Evolutionary conservation across 30 jellyfish, hydroid and myxozoan species (phyloP).

Genomic region (Turritopsis rubra): DNA sequence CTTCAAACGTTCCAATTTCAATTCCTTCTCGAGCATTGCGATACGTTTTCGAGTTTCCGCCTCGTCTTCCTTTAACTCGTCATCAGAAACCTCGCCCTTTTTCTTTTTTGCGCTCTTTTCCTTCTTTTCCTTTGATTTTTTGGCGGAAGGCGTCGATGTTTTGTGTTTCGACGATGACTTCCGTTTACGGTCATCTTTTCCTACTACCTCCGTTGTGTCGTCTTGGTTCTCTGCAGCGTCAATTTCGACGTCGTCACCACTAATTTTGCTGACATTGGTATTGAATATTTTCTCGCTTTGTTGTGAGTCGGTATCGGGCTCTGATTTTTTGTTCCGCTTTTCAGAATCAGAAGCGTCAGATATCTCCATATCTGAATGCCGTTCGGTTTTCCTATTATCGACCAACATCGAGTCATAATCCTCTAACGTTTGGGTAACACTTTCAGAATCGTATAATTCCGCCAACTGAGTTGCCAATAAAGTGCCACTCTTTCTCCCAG

Average conservation of each 20-base stretch:
- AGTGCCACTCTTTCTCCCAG: not conserved
- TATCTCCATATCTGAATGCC: conserved; percentile 34
- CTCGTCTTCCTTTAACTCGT: conserved; percentile 6
- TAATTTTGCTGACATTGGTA: not conserved
- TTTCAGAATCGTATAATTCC: not conserved
- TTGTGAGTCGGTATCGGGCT: not conserved
- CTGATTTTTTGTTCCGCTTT: not conserved
- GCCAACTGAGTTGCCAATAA: not conserved
- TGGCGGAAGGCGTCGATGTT: not conserved
- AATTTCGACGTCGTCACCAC: not conserved
- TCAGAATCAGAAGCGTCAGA: conserved; percentile 26
- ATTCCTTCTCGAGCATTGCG: conserved; percentile 20
- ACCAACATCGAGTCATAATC: conserved; percentile 25
- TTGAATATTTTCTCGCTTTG: not conserved
- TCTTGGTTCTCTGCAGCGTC: not conserved
- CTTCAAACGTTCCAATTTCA: conserved; percentile 31
- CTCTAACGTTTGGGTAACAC: conserved; percentile 3
- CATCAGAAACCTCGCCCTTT: conserved; percentile 14
- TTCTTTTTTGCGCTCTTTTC: not conserved
- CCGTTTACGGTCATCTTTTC: not conserved
- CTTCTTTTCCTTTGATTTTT: not conserved
- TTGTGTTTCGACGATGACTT: conserved; percentile 9
- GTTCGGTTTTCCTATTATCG: conserved; percentile 11
- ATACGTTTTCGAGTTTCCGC: conserved; percentile 29
- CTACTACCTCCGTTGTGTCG: not conserved